Conservation (phyloP, 2,113 vertebrate genomes). For the Campylomormyrus tamandua region DNA sequence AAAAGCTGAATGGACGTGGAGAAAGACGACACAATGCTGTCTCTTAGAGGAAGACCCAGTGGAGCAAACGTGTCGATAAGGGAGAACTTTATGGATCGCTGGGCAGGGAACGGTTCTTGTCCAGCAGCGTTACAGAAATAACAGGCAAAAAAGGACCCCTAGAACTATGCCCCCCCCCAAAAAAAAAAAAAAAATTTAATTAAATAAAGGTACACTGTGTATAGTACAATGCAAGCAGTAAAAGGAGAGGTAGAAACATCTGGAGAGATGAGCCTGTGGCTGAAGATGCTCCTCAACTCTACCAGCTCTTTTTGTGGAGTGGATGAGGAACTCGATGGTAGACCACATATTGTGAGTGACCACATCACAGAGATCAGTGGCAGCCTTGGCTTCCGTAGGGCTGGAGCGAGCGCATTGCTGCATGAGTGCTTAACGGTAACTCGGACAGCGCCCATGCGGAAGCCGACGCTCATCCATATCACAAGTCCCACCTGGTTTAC, state of each 20-base stretch:
- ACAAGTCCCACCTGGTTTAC: not conserved
- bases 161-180: not conserved
- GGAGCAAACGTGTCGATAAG: not conserved
- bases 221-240: not conserved
- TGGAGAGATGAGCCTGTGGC: not conserved
- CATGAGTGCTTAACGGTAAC: not conserved
- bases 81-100: not conserved
- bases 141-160: not conserved
- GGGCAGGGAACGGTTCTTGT: not conserved
- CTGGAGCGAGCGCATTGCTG: not conserved
- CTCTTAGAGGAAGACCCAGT: not conserved
- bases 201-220: not conserved
- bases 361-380: not conserved
- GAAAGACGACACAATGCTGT: not conserved
- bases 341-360: not conserved
- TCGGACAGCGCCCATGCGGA: not conserved
- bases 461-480: not conserved
- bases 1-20: not conserved
- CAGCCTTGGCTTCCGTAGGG: not conserved
- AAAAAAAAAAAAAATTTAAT: not conserved
- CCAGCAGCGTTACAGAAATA: not conserved
- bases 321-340: not conserved
- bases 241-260: not conserved
- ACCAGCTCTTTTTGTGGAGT: not conserved
- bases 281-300: not conserved